These are phyloP conservation scores for Dromas ardeola DNA, from an alignment of 2,113 vertebrate species.

Conservation along the genomic window DNA sequence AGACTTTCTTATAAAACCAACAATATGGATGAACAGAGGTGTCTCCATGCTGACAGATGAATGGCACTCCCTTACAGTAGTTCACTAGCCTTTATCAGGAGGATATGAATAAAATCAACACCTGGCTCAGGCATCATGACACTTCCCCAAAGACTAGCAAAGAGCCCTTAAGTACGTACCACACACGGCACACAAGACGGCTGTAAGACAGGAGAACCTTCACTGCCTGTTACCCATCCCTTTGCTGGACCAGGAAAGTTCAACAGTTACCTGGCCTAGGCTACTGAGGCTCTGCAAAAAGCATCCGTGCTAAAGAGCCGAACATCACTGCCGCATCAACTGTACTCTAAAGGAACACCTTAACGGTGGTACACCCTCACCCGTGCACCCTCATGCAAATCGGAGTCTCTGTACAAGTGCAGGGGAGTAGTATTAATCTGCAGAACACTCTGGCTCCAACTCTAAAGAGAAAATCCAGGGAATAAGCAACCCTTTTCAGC, in stretches of 20 bases:
- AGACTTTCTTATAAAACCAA: neutral
- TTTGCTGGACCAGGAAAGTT: neutral
- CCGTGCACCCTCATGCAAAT: accelerated
- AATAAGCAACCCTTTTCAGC: neutral
- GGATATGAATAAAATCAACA: neutral
- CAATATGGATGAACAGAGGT: neutral
- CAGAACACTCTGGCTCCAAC: neutral
- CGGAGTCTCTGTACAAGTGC: neutral
- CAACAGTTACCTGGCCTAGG: neutral
- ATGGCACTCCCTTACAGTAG: neutral
- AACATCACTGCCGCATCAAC: neutral
- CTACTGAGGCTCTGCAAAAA: neutral
- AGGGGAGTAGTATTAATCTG: neutral
- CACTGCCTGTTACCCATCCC: neutral
- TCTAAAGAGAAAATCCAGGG: neutral
- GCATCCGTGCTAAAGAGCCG: neutral
- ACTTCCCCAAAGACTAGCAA: neutral
- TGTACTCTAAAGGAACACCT: neutral
- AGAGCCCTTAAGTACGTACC: neutral
- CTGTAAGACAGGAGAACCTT: neutral
- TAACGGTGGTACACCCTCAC: neutral
- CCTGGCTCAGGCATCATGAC: neutral
- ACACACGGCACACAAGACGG: neutral
- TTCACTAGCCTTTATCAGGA: neutral
- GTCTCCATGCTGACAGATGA: neutral